These are phyloP conservation scores for Homarus gammarus DNA, from an alignment of 2,888 invertebrate genomes.

Conservation along the genomic window DNA sequence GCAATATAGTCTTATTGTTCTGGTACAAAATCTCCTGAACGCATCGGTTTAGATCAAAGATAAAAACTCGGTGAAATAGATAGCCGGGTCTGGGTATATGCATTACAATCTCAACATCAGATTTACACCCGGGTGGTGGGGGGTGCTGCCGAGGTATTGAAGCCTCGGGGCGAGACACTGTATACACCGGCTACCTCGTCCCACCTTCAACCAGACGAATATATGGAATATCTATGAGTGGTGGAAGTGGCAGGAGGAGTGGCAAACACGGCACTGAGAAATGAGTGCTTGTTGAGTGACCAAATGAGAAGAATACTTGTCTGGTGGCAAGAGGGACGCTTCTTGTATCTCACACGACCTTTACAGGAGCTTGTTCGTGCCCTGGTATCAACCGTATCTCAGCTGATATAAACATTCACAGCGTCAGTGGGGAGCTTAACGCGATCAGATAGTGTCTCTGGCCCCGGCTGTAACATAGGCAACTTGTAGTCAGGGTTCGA, in stretches of 20 bases:
- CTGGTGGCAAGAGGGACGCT: not conserved
- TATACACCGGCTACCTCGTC: not conserved
- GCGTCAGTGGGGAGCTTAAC: not conserved
- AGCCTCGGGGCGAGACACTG: too few relatives aligned
- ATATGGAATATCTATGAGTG: not conserved
- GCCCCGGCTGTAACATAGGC: not conserved
- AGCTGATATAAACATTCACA: not conserved
- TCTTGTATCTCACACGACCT: not conserved
- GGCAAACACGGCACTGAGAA: not conserved
- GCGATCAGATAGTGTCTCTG: not conserved
- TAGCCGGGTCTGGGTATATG: not conserved
- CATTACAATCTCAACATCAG: not conserved
- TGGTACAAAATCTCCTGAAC: not conserved
- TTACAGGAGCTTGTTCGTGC: not conserved
- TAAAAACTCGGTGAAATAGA: not conserved
- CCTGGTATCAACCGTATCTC: not conserved
- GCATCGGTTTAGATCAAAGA: not conserved
- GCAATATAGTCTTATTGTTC: not conserved
- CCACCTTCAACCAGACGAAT: not conserved
- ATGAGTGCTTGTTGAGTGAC: not conserved
- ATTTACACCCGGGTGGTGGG: not conserved
- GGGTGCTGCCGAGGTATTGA: too few relatives aligned
- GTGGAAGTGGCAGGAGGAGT: not conserved
- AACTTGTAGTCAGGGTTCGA: too few relatives aligned
- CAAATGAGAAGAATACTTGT: not conserved